Evolutionary conservation across 2,797 vertebrate genomes (phyloP).

Genomic region (Balearica regulorum): DNA sequence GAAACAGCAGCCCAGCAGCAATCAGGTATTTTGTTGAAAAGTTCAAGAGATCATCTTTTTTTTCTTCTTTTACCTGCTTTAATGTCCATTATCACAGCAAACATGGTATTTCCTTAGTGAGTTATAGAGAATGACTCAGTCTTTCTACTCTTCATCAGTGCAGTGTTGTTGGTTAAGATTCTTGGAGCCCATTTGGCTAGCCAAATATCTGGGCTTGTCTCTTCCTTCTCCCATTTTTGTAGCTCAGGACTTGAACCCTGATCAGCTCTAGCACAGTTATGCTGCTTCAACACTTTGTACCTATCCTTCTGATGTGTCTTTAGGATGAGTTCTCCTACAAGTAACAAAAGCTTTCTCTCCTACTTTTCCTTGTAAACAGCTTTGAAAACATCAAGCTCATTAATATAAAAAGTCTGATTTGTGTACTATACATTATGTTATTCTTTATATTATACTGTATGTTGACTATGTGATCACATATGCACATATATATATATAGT

Average conservation of each 20-base stretch:
- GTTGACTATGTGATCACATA: background rate
- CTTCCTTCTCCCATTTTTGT: background rate
- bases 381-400: background rate
- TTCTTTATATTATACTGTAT: background rate
- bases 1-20: slow-evolving; percentile 56
- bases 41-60: background rate
- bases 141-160: background rate
- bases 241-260: background rate
- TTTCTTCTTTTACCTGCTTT: background rate
- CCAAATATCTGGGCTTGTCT: background rate
- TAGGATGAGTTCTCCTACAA: background rate
- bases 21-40: slow-evolving; percentile 39
- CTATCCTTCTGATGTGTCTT: background rate
- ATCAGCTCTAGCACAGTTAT: background rate
- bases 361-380: background rate
- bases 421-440: background rate
- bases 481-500: background rate
- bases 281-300: background rate
- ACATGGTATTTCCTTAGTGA: background rate
- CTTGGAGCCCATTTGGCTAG: background rate
- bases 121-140: background rate
- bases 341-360: background rate
- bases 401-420: background rate
- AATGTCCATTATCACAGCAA: background rate
- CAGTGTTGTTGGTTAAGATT: background rate